A percentile compares a stretch with the other conserved stretches of the same genome.
These are phyloP conservation scores for Oligia latruncula DNA, from an alignment of 2,888 invertebrate genomes.

Conservation along the genomic window DNA sequence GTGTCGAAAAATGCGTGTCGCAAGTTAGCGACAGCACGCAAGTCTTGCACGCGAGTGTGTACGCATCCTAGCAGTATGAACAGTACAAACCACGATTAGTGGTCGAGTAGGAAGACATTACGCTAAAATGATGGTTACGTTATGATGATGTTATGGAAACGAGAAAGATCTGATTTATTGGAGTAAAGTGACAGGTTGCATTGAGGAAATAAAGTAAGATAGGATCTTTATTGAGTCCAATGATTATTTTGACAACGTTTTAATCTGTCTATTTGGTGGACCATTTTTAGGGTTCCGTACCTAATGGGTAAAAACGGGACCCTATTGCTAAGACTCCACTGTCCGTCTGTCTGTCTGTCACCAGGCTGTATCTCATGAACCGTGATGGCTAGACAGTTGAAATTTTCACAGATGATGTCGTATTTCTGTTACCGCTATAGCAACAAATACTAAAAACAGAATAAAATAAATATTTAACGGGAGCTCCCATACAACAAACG, in stretches of 20 bases:
- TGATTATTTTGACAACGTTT: background rate
- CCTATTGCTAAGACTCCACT: no score
- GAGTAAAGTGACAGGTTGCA: conserved; percentile 24
- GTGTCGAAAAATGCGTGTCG: conserved; percentile 3
- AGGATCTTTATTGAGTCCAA: background rate
- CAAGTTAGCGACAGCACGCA: conserved; percentile 5
- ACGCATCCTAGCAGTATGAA: conserved; percentile 17
- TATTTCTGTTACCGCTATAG: no score
- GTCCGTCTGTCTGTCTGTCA: no score
- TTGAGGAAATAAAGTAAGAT: conserved; percentile 13
- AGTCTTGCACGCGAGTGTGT: conserved; percentile 26
- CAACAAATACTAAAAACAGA: no score
- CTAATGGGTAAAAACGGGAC: no score
- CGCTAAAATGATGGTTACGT: conserved; percentile 46
- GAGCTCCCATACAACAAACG: no score
- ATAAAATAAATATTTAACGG: no score
- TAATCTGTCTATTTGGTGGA: background rate
- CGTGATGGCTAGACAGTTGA: no score
- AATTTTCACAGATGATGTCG: no score
- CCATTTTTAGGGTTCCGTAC: no score
- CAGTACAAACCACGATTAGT: conserved; percentile 46
- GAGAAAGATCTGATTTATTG: conserved; percentile 37
- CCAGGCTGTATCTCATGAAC: no score
- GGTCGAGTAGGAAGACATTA: conserved; percentile 56
- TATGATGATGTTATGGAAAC: conserved; percentile 29